Conservation (phyloP, 2,797 vertebrate genomes). For the Sphenopsis melanotis region DNA sequence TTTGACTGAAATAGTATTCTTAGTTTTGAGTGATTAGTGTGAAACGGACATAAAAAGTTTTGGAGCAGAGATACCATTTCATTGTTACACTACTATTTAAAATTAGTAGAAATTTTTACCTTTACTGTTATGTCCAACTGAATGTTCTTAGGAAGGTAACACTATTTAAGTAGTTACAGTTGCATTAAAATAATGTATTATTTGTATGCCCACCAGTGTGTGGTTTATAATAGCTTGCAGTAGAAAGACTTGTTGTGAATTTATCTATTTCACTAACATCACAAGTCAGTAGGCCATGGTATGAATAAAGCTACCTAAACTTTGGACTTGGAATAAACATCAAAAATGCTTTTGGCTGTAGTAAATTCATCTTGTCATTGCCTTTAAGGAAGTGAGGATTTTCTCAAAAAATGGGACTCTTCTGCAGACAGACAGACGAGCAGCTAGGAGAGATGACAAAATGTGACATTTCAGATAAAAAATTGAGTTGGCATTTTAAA, state of each 20-base stretch:
- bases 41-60: background rate
- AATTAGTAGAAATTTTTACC: background rate
- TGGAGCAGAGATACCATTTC: background rate
- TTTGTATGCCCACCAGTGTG: background rate
- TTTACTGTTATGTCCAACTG: background rate
- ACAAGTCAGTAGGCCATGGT: background rate
- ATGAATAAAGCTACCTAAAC: background rate
- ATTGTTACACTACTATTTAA: background rate
- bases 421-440: background rate
- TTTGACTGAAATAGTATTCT: background rate
- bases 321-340: background rate
- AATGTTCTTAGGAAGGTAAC: background rate
- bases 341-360: background rate
- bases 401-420: background rate
- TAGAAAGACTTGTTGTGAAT: background rate
- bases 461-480: background rate
- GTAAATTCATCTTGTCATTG: background rate
- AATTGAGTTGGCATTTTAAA: background rate
- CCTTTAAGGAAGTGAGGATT: background rate
- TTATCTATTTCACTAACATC: background rate
- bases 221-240: background rate
- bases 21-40: background rate
- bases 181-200: background rate
- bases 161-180: background rate
- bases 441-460: background rate